Evolutionary conservation across 1,140 invertebrate genomes (phyloP), one percentile per base, ranked within the genome.

Genomic region (Vollenhovia emeryi): DNA sequence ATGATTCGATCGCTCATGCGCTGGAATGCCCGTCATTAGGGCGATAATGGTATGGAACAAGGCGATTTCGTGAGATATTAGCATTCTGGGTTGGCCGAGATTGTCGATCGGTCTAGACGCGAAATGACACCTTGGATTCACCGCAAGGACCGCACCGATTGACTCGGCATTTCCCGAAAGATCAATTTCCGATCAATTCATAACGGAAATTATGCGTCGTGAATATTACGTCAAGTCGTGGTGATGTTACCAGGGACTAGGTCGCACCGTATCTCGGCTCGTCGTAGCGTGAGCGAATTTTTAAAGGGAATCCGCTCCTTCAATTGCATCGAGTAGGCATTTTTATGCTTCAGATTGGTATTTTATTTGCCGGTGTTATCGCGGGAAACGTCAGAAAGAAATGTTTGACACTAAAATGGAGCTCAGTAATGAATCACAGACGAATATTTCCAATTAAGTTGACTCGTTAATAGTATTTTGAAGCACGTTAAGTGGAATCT

Each of bases 21-120:
- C 64, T 33, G 30, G 48, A 88, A 87, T 78, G 62, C 33, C 71
- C 36, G 57, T 78, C 87, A 78, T 88, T 87, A 88, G 55, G 21
- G 18, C 73, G 75, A 87, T 87, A 88, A 88, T 85, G 80, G 73
- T 43, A 18, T 43, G 52, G 11, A 59, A 18, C 45, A 59, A 21
- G 69, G 62, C 74, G 73, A 78, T 86, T 87, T 87, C 78, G 24
- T 40, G 73, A 36, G 27, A 48, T 60, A 88, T 88, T 84, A 76
- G 79, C 66, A 84, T 75, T 82, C 52, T 45, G 48, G 8, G 57
- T 24, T 66, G 48, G 48, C 45, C 78, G 60, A 74, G 69, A 86
- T 68, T 57, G 62, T 59, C 45, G 64, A 76, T 84, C 55, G 40
- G 73, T 85, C 57, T 36, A 52, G 57, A 45, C 33, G 21, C 33